Conservation (phyloP, 2,888 invertebrate species). For the Patella depressa region DNA sequence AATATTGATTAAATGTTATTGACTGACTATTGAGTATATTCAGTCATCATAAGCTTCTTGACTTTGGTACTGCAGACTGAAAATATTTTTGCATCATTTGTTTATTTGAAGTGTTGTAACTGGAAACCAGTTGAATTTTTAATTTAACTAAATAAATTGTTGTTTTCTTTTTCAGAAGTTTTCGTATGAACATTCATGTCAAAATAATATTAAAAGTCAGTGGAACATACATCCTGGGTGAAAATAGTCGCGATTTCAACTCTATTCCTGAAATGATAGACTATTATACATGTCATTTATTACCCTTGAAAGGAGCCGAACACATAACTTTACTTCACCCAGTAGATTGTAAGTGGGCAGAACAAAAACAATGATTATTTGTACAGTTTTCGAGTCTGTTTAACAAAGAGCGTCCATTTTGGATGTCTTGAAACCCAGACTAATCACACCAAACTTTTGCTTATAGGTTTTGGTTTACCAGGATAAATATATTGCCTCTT, state of each 20-base stretch:
- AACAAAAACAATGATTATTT: conserved; percentile 9
- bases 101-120: too few relatives aligned
- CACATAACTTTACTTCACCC: conserved; percentile 96
- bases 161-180: conserved; percentile 79
- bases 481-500: too few relatives aligned
- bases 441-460: too few relatives aligned
- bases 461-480: too few relatives aligned
- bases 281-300: conserved; percentile 91
- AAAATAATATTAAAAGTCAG: conserved; percentile 78
- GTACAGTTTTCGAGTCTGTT: neutral
- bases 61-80: too few relatives aligned
- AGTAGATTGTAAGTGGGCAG: conserved; percentile 72
- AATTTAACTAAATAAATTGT: conserved; percentile 4
- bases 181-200: conserved; percentile 97
- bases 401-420: too few relatives aligned
- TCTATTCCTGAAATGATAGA: conserved; percentile 95
- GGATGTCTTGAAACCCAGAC: too few relatives aligned
- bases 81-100: too few relatives aligned
- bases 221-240: conserved; percentile 83
- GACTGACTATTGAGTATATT: too few relatives aligned
- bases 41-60: too few relatives aligned
- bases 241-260: conserved; percentile 92
- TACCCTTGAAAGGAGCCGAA: conserved; percentile 95
- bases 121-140: neutral
- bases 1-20: too few relatives aligned